Base-by-base conservation (phyloP, 2,888 invertebrate genomes). In the Melikaiella ostensackeni region DNA sequence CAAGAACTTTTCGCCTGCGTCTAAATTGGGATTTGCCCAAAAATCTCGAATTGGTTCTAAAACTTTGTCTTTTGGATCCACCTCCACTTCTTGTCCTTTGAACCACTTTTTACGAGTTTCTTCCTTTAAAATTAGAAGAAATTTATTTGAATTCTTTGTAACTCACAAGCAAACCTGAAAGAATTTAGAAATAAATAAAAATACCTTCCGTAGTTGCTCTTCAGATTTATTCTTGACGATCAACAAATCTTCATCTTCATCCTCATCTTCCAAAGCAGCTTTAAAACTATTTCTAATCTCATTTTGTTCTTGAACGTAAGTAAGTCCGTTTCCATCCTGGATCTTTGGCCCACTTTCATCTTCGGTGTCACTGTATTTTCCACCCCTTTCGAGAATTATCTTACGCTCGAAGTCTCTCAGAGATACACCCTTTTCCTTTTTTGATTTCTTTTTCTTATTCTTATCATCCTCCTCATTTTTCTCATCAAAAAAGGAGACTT, bases 1-100 rank as follows among this genome's bases (percentile, higher is more conserved):
- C 1, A 99, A 92, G 92, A 98, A 99, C 76, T 96, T 95, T 89
- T 99, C 99, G 46, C 95, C 95, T 75, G 95, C 94, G 84, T 96
- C 96, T 30, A 99, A 92, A 81, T 95, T 94, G 21, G 96, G 96
- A 91, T 96, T 94, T 19, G 93, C 95, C 98, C 98, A 98, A 87
- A 95, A 96, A 33, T 96, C 95, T 85, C 96, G 95, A 50, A 98
- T 91, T 0, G 96, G 95, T 79, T 95, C 95, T 84, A 97, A 91
- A 62, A 95, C 95, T 75, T 93, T 91, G 55, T 94, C 92, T 64
- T 93, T 90, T 83, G 94, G 93, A 55, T 94, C 92, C 64, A 96
- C 92, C 73, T 92, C 88, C 4, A 94, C 93, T 38, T 93, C 93
- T 88, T 96, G 94, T 0, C 97, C 98, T 77, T 95, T 95, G 59